Conservation (phyloP, 1,140 invertebrate genomes). For the Drosophila grimshawi region DNA sequence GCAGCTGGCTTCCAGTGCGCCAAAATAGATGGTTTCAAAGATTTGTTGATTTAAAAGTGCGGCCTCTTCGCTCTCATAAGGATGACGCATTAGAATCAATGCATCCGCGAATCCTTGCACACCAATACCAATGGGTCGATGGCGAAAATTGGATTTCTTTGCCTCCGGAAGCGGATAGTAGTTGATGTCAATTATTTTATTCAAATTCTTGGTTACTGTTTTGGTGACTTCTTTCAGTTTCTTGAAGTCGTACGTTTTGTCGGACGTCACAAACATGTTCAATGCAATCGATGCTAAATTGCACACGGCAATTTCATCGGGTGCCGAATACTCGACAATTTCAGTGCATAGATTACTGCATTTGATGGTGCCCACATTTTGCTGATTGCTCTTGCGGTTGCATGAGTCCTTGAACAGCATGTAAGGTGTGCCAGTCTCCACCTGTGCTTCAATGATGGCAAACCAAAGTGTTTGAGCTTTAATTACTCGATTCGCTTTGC, state of each 20-base stretch:
- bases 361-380: slow-evolving; percentile 99
- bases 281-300: slow-evolving; percentile 99
- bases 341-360: slow-evolving; percentile 99
- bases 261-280: slow-evolving; percentile 96
- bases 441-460: slow-evolving; percentile 97
- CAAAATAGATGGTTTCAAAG: slow-evolving; percentile 99
- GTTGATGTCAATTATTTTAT: slow-evolving; percentile 99
- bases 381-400: slow-evolving; percentile 98
- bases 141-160: slow-evolving; percentile 93
- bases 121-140: slow-evolving; percentile 98
- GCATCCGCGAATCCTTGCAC: slow-evolving; percentile 98
- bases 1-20: slow-evolving; percentile 98
- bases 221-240: slow-evolving; percentile 96
- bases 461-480: slow-evolving; percentile 96
- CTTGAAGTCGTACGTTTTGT: slow-evolving; percentile 93
- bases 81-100: slow-evolving; percentile 97
- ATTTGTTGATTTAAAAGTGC: slow-evolving; percentile 96
- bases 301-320: slow-evolving; percentile 98
- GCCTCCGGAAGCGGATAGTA: slow-evolving; percentile 97
- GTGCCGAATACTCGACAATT: slow-evolving; percentile 96
- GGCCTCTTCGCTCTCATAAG: slow-evolving; percentile 95
- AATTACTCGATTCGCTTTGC: slow-evolving; percentile 90
- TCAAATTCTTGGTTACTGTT: slow-evolving; percentile 95
- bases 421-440: slow-evolving; percentile 99
- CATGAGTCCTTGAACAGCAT: slow-evolving; percentile 99